Base-by-base conservation (phyloP, 2,113 vertebrate genomes). In the Phasianus colchicus region DNA sequence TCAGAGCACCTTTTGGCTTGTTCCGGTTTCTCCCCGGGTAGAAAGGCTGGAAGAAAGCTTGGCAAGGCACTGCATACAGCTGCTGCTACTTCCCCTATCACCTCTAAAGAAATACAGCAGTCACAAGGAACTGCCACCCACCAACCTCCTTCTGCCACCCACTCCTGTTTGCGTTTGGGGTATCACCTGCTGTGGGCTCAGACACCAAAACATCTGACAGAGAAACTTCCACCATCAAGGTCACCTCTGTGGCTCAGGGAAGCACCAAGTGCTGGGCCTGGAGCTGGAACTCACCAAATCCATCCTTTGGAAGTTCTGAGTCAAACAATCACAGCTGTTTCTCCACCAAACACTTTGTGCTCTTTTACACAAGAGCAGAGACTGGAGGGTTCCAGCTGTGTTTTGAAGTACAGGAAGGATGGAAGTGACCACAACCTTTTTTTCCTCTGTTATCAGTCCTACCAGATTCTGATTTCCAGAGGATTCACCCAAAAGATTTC, bases 291-390 rank as follows among this genome's bases (percentile, higher is more conserved):
- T 24, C 4, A 0, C 66, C 40, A 83, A 38, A 54, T 43, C 24
- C 2, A 0, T 25, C 78, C 55, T 50, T 34, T 0, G 2, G 16
- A 13, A 54, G 60, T 5, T 60, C 19, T 19, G 42, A 8, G 22
- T 6, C 40, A 32, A 43, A 64, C 42, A 79, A n/a, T 8, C 0
- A 0, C 1, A 55, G 25, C 67, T 0, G 5, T 3, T 72, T 48
- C 57, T 38, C 63, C 4, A 1, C 63, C 55, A 11, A 43, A 22
- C 2, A 1, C 48, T 74, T 74, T 45, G 54, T 38, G 73, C 64
- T 48, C 76, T 57, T 81, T 27, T 1, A 18, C 64, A 20, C 14
- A 11, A 42, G 82, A 76, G 34, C 4, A 0, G 69, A 69, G 34
- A 43, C 54, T 32, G 30, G 21, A 42, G 75, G 40, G 38, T 63